Evolutionary conservation across 2,797 vertebrate genomes (phyloP).

Genomic region (Serranus cabrilla): DNA sequence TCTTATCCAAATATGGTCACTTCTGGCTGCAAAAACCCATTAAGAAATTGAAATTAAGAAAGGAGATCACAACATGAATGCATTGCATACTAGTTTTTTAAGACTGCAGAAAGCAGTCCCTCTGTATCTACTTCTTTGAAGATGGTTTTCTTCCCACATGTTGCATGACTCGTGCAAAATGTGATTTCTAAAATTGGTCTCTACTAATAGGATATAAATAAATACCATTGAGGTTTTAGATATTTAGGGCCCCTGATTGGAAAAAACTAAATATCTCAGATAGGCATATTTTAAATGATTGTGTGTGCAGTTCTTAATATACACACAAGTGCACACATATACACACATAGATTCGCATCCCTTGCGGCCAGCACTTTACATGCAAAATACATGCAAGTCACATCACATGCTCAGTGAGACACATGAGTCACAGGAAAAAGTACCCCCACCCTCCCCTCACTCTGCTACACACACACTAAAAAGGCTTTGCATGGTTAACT

Average conservation of each 20-base stretch:
- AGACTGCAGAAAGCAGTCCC: not conserved
- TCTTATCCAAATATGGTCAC: too few relatives aligned
- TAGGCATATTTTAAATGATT: not conserved
- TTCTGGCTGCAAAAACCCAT: too few relatives aligned
- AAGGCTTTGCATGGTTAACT: constrained; percentile 6
- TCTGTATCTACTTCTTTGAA: not conserved
- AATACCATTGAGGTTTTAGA: not conserved
- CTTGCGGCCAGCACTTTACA: constrained; percentile 29
- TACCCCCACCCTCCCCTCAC: not conserved
- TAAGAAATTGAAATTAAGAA: too few relatives aligned
- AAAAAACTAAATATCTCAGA: not conserved
- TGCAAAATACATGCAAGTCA: constrained; percentile 67
- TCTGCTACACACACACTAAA: not conserved
- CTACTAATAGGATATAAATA: not conserved
- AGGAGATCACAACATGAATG: not conserved
- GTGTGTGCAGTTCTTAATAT: constrained; percentile 3
- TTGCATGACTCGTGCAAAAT: not conserved
- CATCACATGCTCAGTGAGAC: constrained; percentile 56
- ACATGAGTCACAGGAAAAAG: constrained; percentile 21
- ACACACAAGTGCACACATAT: constrained; percentile 3
- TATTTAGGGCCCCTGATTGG: not conserved
- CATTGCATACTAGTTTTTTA: not conserved
- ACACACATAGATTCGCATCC: constrained; percentile 4
- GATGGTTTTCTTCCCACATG: not conserved
- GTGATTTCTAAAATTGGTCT: not conserved